These are phyloP conservation scores for Micrasema longulum DNA, from an alignment of 1,140 invertebrate species.

Conservation along the genomic window DNA sequence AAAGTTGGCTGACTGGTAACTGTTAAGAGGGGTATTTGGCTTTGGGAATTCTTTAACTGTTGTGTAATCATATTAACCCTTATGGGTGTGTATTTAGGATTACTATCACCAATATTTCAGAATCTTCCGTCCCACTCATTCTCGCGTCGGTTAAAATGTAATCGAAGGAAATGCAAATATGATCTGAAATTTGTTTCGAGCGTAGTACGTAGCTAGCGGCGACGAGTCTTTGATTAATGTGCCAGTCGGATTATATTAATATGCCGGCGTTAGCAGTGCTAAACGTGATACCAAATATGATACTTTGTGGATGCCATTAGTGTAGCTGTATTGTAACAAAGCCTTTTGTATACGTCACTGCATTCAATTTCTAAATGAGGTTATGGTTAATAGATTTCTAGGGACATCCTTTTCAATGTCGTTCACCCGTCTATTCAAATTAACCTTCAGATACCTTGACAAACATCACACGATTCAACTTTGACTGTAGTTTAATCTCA, in stretches of 20 bases:
- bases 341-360: slow-evolving; percentile 30
- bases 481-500: too few species aligned
- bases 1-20: too few species aligned
- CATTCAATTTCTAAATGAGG: slow-evolving; percentile 23
- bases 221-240: slow-evolving; percentile 22
- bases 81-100: too few species aligned
- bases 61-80: too few species aligned
- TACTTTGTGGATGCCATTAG: slow-evolving; percentile 21
- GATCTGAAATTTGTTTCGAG: too few species aligned
- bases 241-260: slow-evolving; percentile 31
- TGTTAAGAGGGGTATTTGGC: too few species aligned
- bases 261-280: slow-evolving; percentile 24
- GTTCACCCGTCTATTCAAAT: slow-evolving; percentile 4
- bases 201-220: not conserved
- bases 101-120: too few species aligned
- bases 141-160: too few species aligned
- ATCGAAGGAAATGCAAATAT: too few species aligned
- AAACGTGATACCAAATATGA: slow-evolving; percentile 30
- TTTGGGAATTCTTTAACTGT: too few species aligned
- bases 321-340: slow-evolving; percentile 21
- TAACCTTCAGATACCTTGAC: slow-evolving; percentile 1
- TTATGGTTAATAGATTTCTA: slow-evolving; percentile 27
- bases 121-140: too few species aligned
- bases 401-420: slow-evolving; percentile 27
- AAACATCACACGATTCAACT: too few species aligned